These are phyloP conservation scores for Chloebia gouldiae DNA, from an alignment of 2,113 vertebrate species.

Conservation along the genomic window DNA sequence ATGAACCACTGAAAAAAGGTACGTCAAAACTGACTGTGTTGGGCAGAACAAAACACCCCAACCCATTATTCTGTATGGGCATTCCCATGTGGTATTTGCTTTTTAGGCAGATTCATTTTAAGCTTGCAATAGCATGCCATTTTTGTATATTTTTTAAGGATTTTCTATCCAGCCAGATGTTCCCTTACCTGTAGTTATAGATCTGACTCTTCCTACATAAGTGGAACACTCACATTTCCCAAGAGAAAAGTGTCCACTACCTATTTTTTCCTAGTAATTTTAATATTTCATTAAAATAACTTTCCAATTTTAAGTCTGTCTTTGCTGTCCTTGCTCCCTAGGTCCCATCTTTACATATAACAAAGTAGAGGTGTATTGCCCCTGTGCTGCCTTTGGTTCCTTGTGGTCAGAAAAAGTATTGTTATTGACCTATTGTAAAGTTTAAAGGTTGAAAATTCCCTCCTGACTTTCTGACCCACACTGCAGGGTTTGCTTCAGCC, in stretches of 20 bases:
- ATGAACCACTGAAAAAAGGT: not conserved
- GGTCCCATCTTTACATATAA: not conserved
- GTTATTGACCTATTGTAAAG: not conserved
- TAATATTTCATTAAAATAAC: not conserved
- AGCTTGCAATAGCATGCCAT: not conserved
- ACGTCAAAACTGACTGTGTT: not conserved
- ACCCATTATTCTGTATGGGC: not conserved
- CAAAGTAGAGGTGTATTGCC: not conserved
- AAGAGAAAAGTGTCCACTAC: not conserved
- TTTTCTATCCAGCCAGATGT: not conserved
- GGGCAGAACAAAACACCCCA: not conserved
- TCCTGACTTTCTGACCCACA: not conserved
- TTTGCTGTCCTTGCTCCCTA: not conserved
- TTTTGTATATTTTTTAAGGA: not conserved
- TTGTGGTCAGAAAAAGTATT: not conserved
- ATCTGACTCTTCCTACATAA: not conserved
- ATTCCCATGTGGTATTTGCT: not conserved
- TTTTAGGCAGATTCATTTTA: not conserved
- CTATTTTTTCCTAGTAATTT: not conserved
- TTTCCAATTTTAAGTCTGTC: not conserved
- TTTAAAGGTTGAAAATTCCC: not conserved
- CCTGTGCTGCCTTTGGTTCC: not conserved
- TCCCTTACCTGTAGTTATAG: not conserved
- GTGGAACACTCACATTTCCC: rapidly evolving
- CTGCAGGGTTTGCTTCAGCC: not conserved